Evolutionary conservation across 2,797 vertebrate genomes (phyloP), one percentile per base, ranked within the genome.

Genomic region (Eulemur mongoz): DNA sequence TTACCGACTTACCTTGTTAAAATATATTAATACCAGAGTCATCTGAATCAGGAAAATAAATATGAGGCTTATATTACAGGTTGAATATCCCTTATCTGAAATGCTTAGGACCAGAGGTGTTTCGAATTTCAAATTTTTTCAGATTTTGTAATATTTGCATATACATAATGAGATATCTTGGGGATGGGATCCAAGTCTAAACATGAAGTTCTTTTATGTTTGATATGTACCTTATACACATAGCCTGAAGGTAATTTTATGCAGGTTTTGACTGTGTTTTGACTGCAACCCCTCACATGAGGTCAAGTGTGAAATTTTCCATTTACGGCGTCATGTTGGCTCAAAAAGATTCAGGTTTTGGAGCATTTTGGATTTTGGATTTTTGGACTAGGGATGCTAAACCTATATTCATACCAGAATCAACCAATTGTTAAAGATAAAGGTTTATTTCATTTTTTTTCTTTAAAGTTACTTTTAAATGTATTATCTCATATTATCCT

Each of bases 41-140:
- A 67, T 45, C 75, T 72, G 35, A 92, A 90, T 95, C 52, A 95
- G 69, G 57, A 89, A 92, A 82, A 91, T 38, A 85, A 82, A 45
- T 57, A 65, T 12, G 72, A 80, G 32, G 59, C 30, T 84, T 72
- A 20, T 8, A 11, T 54, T 70, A 50, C 30, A 76, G 73, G 3
- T n/a, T 50, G 30, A 50, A 18, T 76, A 27, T 27, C 76, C 50
- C 7, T 79, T 57, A 79, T 79, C 50, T 10, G 76, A 79, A 79
- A 79, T 38, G n/a, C 20, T 54, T 79, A 50, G 12, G n/a, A 79
- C 22, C 50, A 79, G 50, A 57, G 52, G 50, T 27, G 50, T 54
- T 79, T 79, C 22, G 15, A 54, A 54, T 54, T 54, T 79, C 50
- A 54, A 38, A 38, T 79, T 14, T 79, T 57, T 27, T 57, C 50